Evolutionary conservation across 1,140 invertebrate species (phyloP).

Genomic region (Drosophila tsacasi): DNA sequence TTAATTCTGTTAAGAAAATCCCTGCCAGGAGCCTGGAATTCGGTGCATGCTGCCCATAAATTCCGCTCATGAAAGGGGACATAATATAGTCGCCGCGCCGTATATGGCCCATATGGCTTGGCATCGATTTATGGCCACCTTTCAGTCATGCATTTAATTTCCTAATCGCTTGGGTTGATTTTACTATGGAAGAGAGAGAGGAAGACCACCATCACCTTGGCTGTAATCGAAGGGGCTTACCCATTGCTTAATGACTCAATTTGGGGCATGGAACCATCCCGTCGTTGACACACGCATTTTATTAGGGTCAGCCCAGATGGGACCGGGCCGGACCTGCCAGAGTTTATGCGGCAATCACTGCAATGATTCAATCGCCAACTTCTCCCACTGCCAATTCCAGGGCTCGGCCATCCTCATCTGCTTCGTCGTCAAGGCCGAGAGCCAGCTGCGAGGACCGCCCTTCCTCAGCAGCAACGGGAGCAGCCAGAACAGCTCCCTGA

Average conservation of each 20-base stretch:
- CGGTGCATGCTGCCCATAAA: constrained; percentile 29
- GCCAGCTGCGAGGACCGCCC: constrained; percentile 65
- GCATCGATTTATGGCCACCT: constrained; percentile 57
- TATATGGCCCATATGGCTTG: constrained; percentile 33
- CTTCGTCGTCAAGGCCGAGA: constrained; percentile 86
- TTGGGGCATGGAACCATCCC: constrained; percentile 9
- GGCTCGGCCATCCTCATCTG: constrained; percentile 86
- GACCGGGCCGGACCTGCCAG: neutral
- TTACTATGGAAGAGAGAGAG: neutral
- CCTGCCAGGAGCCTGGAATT: constrained; percentile 9
- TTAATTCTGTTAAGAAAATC: constrained; percentile 55
- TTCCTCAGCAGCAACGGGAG: constrained; percentile 66
- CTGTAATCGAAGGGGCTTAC: constrained; percentile 30
- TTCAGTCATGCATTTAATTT: constrained; percentile 40
- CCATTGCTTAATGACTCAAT: constrained; percentile 35
- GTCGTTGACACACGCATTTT: constrained; percentile 42
- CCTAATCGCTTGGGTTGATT: constrained; percentile 36
- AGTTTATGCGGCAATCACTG: constrained; percentile 29
- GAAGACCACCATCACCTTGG: neutral
- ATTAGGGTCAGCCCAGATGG: constrained; percentile 42
- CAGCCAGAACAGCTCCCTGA: constrained; percentile 66
- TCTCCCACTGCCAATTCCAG: constrained; percentile 67
- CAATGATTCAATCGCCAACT: constrained; percentile 14
- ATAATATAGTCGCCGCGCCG: constrained; percentile 13
- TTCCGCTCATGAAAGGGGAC: constrained; percentile 30